Evolutionary conservation across 2,113 vertebrate species (phyloP).

Genomic region (Solea solea): DNA sequence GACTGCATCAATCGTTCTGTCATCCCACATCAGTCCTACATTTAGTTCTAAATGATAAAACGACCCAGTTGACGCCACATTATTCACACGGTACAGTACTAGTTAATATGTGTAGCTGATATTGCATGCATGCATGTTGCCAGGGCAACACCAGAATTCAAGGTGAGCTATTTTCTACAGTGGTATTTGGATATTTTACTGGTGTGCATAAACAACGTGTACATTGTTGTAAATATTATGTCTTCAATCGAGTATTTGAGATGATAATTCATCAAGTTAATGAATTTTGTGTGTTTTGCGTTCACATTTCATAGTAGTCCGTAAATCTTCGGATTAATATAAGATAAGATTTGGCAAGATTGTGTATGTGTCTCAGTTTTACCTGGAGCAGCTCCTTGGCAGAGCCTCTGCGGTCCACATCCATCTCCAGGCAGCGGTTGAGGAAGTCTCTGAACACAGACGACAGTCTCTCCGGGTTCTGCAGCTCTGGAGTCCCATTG

Average conservation of each 20-base stretch:
- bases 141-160: too few species aligned
- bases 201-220: too few species aligned
- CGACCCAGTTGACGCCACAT: not conserved
- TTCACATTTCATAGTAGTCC: too few species aligned
- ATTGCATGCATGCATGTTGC: not conserved
- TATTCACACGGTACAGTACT: not conserved
- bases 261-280: too few species aligned
- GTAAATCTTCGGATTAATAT: too few species aligned
- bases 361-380: not conserved
- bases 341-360: too few species aligned
- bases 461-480: slow-evolving; percentile 96
- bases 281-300: too few species aligned
- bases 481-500: slow-evolving; percentile 96
- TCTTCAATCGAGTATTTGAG: too few species aligned
- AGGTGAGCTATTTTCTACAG: too few species aligned
- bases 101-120: not conserved
- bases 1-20: too few species aligned
- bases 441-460: slow-evolving; percentile 97
- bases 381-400: slow-evolving; percentile 98
- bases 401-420: slow-evolving; percentile 95
- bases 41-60: not conserved
- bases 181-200: too few species aligned
- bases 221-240: too few species aligned
- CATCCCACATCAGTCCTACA: not conserved
- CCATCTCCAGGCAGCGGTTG: slow-evolving; percentile 98